Base-by-base conservation (phyloP, 2,797 vertebrate species). In the Silurus aristotelis region DNA sequence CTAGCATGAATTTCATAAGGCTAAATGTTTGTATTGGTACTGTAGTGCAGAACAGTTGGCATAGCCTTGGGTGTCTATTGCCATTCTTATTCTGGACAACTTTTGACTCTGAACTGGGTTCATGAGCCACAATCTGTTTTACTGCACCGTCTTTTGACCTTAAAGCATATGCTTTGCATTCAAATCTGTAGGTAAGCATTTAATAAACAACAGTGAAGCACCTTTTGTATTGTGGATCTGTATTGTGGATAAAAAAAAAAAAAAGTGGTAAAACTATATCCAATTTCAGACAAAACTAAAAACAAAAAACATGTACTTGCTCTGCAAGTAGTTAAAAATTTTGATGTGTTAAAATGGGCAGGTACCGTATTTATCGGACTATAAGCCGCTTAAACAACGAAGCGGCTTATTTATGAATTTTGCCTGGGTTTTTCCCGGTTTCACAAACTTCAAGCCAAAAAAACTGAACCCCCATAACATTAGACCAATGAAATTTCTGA, bases 11-110 rank as follows among this genome's bases (percentile, higher is more conserved):
- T 58, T 81, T 0, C 56, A 22, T 72, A 75, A 85, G 86, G 89
- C 89, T 88, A 88, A 92, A 93, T 87, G 72, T 43, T 88, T 90
- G 81, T 92, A 89, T 92, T 89, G 83, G 72, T 87, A 86, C 87
- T 93, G 25, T 38, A 38, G 38, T 38, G 15, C 91, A 93, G 91
- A 78, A 86, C 85, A 61, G 83, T 92, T 89, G 87, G 86, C 90
- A 87, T 83, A 81, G 85, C 66, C 84, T 89, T 89, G 73, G 85
- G 86, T 84, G 90, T 56, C 61, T 38, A 22, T 81, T 80, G 20
- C 56, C 61, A 20, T 68, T 83, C 48, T 83, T 55, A 76, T 80
- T 81, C 68, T 55, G 38, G 52, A 58, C 63, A 56, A n/a, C 75
- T 70, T 78, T 71, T 80, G 66, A 82, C 80, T 71, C 20, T 6